Percentiles rank a stretch among this genome's conserved stretches.
These are phyloP conservation scores for Ophioderma brevispina DNA, from an alignment of 35 echinoderm and acorn worm genomes.

Conservation along the genomic window DNA sequence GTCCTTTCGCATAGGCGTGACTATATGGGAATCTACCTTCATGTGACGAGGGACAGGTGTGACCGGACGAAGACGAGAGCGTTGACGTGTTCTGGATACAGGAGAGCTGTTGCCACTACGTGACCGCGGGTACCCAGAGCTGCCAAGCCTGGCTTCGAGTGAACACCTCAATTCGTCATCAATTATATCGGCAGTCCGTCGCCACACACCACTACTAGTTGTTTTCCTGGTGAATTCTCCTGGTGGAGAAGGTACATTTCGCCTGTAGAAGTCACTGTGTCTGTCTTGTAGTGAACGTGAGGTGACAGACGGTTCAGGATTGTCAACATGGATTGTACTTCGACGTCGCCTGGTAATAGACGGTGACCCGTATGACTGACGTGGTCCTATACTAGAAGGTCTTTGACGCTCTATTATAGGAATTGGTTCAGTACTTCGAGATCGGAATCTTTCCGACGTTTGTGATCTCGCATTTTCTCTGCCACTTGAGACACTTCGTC, in stretches of 20 bases:
- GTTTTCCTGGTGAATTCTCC: not conserved
- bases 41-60: constrained; percentile 70
- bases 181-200: not conserved
- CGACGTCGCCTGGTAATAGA: too few relatives aligned
- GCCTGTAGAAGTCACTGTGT: not conserved
- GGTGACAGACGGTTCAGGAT: too few relatives aligned
- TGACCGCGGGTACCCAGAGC: not conserved
- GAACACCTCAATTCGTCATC: not conserved
- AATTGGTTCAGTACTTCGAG: not conserved
- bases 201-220: not conserved
- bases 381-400: too few relatives aligned
- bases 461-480: not conserved
- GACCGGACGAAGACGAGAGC: constrained; percentile 55
- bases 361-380: too few relatives aligned
- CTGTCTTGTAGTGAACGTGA: not conserved
- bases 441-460: not conserved
- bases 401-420: not conserved
- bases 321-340: too few relatives aligned
- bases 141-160: not conserved
- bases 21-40: constrained; percentile 56
- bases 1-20: constrained; percentile 73
- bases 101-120: constrained; percentile 65
- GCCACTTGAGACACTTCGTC: too few relatives aligned
- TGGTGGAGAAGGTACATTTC: not conserved
- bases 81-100: constrained; percentile 20